Percentiles rank a stretch among this genome's conserved stretches.
phyloP scores from a whole-genome alignment of 37 sponge, comb jelly and placozoan species.

The Beroe forskalii region DNA sequence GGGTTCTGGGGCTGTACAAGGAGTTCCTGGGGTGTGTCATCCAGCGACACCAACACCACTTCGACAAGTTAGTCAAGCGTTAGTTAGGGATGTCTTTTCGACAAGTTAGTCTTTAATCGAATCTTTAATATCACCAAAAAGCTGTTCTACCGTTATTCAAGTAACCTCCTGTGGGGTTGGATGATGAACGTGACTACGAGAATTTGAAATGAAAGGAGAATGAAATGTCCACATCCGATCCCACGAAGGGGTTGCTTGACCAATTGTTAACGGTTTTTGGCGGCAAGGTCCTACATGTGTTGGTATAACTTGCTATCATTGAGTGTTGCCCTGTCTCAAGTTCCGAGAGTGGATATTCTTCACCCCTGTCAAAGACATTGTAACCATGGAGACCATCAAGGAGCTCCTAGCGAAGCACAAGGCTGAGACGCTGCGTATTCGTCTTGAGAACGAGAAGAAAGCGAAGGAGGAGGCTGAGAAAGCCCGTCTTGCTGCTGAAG shows the following conservation, averaged over 20 bases:
- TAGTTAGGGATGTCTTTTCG: no score
- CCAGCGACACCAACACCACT: conserved; percentile 70
- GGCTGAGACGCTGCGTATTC: not conserved
- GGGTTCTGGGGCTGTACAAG: conserved; percentile 73
- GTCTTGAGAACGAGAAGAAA: conserved; percentile 9
- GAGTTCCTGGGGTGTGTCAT: conserved; percentile 75
- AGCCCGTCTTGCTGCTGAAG: conserved; percentile 46
- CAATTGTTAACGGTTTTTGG: no score
- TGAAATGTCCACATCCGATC: no score
- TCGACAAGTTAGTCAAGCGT: conserved; percentile 81
- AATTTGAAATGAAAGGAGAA: no score
- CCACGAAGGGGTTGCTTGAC: no score
- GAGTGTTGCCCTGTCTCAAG: no score
- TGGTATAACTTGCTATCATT: no score
- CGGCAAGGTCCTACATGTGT: no score
- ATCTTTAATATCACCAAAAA: not conserved
- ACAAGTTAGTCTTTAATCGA: no score
- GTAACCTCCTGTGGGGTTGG: no score
- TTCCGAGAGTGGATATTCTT: conserved; percentile 66
- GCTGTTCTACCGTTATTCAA: no score
- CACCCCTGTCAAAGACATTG: conserved; percentile 58
- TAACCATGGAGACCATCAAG: conserved; percentile 40
- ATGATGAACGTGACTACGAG: no score
- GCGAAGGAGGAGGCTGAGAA: conserved; percentile 37
- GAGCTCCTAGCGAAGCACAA: conserved; percentile 28